phyloP scores from a whole-genome alignment of 64 coral and sea anemone species.

The Montipora cactus region DNA sequence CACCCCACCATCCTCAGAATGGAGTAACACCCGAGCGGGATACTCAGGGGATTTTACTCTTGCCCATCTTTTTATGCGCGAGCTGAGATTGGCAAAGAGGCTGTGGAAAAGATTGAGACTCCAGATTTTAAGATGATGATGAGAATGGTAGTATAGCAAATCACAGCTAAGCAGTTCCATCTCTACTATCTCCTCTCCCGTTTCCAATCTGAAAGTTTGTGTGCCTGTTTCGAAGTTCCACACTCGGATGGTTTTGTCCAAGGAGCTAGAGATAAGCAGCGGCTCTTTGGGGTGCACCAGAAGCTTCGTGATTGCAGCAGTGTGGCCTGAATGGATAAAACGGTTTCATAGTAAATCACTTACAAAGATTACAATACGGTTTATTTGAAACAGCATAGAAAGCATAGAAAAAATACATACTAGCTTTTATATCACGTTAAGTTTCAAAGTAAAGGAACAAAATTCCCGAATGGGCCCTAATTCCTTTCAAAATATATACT shows the following conservation, averaged over 20 bases:
- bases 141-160: slow-evolving; percentile 80
- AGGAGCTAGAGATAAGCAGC: slow-evolving; percentile 84
- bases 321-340: slow-evolving; percentile 70
- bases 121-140: slow-evolving; percentile 92
- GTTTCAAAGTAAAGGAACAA: no score
- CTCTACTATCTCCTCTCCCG: slow-evolving; percentile 83
- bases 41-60: slow-evolving; percentile 62
- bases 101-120: slow-evolving; percentile 90
- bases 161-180: slow-evolving; percentile 81
- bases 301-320: slow-evolving; percentile 87
- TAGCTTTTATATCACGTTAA: no score
- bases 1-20: slow-evolving; percentile 51
- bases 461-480: no score
- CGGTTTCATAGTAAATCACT: background rate
- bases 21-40: slow-evolving; percentile 43
- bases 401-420: no score
- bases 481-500: no score
- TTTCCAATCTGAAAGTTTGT: slow-evolving; percentile 86
- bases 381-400: no score
- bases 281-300: slow-evolving; percentile 75
- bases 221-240: slow-evolving; percentile 98
- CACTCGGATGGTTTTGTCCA: slow-evolving; percentile 91
- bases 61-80: slow-evolving; percentile 65
- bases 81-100: slow-evolving; percentile 85
- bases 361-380: no score